Evolutionary conservation across 1,140 invertebrate genomes (phyloP).

Genomic region (Rhysida immarginata): DNA sequence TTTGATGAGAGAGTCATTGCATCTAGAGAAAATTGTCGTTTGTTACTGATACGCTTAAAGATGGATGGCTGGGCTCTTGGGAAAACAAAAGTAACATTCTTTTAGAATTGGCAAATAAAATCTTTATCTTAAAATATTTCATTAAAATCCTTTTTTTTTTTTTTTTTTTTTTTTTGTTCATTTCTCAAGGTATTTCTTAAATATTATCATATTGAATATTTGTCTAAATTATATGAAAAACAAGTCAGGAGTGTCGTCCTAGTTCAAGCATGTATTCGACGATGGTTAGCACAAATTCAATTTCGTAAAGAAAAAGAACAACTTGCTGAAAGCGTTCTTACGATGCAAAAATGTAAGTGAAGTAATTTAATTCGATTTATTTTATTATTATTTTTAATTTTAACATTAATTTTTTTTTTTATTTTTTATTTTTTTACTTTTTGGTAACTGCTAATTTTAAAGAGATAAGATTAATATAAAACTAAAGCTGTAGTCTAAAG

Average conservation of each 20-base stretch:
- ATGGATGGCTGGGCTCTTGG: conserved; percentile 73
- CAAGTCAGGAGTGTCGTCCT: conserved; percentile 49
- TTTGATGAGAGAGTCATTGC: conserved; percentile 52
- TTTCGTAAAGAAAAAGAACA: conserved; percentile 32
- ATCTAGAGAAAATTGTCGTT: conserved; percentile 50
- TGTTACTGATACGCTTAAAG: conserved; percentile 51
- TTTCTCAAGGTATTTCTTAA: conserved; percentile 55
- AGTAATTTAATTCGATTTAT: background rate
- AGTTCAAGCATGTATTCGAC: conserved; percentile 50
- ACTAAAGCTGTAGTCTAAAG: background rate
- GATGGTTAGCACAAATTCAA: conserved; percentile 47
- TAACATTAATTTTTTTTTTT: background rate
- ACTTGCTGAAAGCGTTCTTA: conserved; percentile 32
- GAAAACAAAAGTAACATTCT: conserved; percentile 43
- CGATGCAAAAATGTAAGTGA: conserved; percentile 23
- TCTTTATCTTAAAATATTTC: background rate
- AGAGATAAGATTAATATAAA: background rate
- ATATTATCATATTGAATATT: conserved; percentile 68
- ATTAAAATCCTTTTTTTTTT: background rate
- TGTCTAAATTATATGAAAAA: conserved; percentile 60
- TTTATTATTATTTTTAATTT: background rate
- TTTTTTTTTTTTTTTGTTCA: background rate
- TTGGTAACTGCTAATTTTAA: background rate
- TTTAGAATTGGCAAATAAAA: background rate
- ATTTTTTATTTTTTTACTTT: background rate